phyloP scores from a whole-genome alignment of 2,113 vertebrate species.

The Pandion haliaetus region DNA sequence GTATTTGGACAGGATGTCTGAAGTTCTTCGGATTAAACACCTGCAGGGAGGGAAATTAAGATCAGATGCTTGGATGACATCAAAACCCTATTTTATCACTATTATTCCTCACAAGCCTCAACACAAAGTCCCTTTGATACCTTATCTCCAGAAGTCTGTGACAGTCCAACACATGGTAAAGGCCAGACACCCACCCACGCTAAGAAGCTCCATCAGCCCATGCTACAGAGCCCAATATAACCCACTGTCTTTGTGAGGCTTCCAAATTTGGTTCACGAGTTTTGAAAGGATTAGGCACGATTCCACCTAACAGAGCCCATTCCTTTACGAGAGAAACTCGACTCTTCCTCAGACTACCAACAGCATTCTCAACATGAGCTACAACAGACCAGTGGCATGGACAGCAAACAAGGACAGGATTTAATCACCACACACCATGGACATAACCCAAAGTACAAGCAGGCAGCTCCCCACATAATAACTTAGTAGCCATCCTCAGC shows the following conservation, averaged over 20 bases:
- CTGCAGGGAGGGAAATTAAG: slow-evolving; percentile 65
- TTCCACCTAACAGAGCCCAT: background rate
- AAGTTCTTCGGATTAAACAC: slow-evolving; percentile 95
- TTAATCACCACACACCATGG: background rate
- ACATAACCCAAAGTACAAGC: background rate
- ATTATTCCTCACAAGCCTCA: background rate
- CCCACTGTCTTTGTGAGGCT: background rate
- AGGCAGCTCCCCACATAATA: background rate
- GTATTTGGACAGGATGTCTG: slow-evolving; percentile 97
- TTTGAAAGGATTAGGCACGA: background rate
- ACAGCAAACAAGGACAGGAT: background rate
- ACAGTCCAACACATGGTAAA: background rate
- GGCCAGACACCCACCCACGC: background rate
- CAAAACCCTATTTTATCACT: background rate
- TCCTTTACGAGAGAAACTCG: background rate
- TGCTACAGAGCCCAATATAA: background rate
- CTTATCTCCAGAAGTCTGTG: background rate
- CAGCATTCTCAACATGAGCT: background rate
- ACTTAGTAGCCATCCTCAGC: background rate
- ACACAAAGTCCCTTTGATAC: background rate
- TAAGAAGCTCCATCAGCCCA: background rate
- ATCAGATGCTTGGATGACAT: background rate
- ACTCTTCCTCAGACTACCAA: background rate
- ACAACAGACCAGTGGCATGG: background rate
- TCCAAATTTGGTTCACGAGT: background rate